Evolutionary conservation across 2,888 invertebrate genomes (phyloP).

Genomic region (Nowickia ferox): DNA sequence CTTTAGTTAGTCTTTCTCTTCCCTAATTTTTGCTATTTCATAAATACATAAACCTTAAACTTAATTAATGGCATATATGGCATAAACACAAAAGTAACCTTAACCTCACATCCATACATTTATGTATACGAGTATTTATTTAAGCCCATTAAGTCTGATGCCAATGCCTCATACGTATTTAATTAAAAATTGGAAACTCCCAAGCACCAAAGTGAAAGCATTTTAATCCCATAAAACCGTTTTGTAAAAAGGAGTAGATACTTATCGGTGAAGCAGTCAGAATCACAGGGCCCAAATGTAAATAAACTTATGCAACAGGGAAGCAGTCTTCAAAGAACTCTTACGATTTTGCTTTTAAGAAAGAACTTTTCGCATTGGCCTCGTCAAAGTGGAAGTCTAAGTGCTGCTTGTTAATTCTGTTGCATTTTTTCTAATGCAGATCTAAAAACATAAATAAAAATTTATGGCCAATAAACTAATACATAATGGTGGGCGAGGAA

Average conservation of each 20-base stretch:
- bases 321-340: background rate
- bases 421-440: slow-evolving; percentile 53
- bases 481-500: slow-evolving; percentile 1
- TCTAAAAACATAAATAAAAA: slow-evolving; percentile 63
- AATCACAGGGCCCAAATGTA: background rate
- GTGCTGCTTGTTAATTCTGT: background rate
- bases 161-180: background rate
- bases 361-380: background rate
- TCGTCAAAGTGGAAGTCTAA: background rate
- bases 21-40: background rate
- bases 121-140: background rate
- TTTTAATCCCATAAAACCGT: background rate
- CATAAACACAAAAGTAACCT: slow-evolving; percentile 22
- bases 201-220: background rate
- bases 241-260: no score
- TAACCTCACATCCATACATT: background rate
- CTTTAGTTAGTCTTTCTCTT: slow-evolving; percentile 17
- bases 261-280: background rate
- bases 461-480: slow-evolving; percentile 64
- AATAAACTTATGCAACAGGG: background rate
- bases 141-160: slow-evolving; percentile 25
- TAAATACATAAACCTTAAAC: slow-evolving; percentile 21
- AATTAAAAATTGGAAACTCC: background rate
- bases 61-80: slow-evolving; percentile 50
- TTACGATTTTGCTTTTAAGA: background rate